Evolutionary conservation across 2,797 vertebrate species (phyloP), one percentile per base, ranked within the genome.

Genomic region (Enteromius trimaculatus): DNA sequence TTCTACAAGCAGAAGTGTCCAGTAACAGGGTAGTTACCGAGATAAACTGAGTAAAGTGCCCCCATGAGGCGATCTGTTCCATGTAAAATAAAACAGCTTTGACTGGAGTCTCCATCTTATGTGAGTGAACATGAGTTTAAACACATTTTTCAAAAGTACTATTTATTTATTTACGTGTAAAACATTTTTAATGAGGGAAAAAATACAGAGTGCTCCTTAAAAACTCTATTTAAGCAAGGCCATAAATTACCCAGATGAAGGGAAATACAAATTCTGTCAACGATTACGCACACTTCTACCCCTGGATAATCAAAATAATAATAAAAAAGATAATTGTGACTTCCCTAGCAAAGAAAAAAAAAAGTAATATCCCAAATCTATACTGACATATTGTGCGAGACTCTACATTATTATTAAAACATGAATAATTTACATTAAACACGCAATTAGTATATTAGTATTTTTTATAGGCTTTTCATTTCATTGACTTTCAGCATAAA

Each of bases 1-100:
- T 76, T 60, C 74, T 76, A 16, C 53, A 19, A 64, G 76, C 16
- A 77, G 44, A 77, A 64, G 76, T 77, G 76, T 77, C 76, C 58
- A 64, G 58, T 77, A 77, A 64, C 75, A 62, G 55, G n/a, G 37
- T 64, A 14, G 55, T 77, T 64, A 77, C 37, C 4, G 23, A 44
- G 58, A 77, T 64, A 64, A 64, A 77, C 39, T 62, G 76, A 42
- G 39, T 77, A 64, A 77, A 77, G 55, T 78, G 16, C 58, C 42
- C 77, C 60, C 60, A 29, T 31, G 42, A 78, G 58, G 60, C 23
- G 42, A 64, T 78, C 60, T 78, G 39, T 65, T 29, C 39, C 60
- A 47, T 78, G 58, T 49, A 16, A 78, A 78, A 65, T 51, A 78
- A 64, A 65, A 42, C 42, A 65, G 19, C 19, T 64, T 65, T 64